Base-by-base conservation (phyloP, 2,113 vertebrate species). In the Poecilia latipinna region DNA sequence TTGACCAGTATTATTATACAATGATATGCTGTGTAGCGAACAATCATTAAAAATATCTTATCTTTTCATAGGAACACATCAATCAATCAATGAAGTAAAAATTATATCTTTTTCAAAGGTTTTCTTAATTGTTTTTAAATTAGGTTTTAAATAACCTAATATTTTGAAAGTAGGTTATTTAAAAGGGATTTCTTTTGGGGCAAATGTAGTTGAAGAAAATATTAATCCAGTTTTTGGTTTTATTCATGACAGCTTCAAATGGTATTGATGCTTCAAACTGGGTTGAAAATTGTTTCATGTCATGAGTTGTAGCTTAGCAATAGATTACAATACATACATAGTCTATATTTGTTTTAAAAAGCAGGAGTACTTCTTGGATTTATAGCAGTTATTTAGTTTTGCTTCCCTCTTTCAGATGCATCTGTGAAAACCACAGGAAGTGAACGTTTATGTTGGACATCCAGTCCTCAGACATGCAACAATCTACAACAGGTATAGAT, bases 401-500 rank as follows among this genome's bases (percentile, higher is more conserved):
- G 17, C 33, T 8, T 61, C 12, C 29, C 70, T n/a, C 63, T 82
- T 81, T 75, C n/a, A 90, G 87, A 75, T 69, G 31, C 65, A 12
- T 17, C 70, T 39, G 60, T 74, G 24, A 82, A 71, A 74, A 74
- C 48, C 24, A 79, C 33, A 44, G 76, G 64, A 84, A 89, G 75
- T 65, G n/a, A 13, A 6, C 60, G 19, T 67, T 79, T 81, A 54
- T 66, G 66, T 68, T 80, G 63, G 83, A 72, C 81, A 22, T 44
- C 73, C 12, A 78, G 42, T 32, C 69, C 70, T 17, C 78, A 80
- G 26, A 67, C 32, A n/a, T 70, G 70, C 1, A 54, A 24, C 31
- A 72, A n/a, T 67, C 22, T 33, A 8, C 44, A 86, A n/a, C 68
- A 67, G 88, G 93, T 93, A 72, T 37, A 78, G 79, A 51, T 0